Evolutionary conservation across 2,113 vertebrate species (phyloP).

Genomic region (Bufo gargarizans): DNA sequence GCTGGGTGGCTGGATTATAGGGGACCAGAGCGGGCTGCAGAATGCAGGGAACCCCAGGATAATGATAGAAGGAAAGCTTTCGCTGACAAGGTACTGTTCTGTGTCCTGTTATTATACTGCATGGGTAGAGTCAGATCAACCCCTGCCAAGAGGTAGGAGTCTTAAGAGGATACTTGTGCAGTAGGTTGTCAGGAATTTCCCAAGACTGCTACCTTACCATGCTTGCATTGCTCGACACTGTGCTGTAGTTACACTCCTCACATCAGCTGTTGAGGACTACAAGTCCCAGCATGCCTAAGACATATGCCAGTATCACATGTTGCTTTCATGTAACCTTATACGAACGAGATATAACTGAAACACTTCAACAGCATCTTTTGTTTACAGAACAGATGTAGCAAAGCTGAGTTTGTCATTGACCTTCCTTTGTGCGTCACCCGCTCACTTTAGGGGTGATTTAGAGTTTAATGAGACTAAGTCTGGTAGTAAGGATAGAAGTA

Average conservation of each 20-base stretch:
- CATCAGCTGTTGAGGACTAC: neutral
- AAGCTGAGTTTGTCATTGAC: neutral
- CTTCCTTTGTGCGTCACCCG: neutral
- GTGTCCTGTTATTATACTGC: neutral
- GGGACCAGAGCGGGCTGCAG: neutral
- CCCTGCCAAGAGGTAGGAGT: neutral
- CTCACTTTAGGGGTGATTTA: neutral
- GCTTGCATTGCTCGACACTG: too few species aligned
- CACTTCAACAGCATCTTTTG: neutral
- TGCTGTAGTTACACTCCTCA: too few species aligned
- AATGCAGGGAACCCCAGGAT: constrained; percentile 64
- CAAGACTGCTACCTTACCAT: too few species aligned
- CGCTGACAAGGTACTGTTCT: constrained; percentile 67
- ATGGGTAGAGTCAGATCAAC: neutral
- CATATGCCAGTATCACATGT: neutral
- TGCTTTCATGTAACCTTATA: neutral
- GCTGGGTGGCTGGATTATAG: constrained; percentile 72
- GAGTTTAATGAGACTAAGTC: neutral
- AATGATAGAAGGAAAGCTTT: constrained; percentile 71
- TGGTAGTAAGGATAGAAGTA: too few species aligned
- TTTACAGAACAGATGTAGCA: constrained; percentile 11
- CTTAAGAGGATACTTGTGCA: neutral
- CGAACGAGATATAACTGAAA: neutral
- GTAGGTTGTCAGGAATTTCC: neutral
- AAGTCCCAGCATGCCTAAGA: neutral